phyloP scores from a whole-genome alignment of 2,113 vertebrate genomes.

The Alethe castanea region DNA sequence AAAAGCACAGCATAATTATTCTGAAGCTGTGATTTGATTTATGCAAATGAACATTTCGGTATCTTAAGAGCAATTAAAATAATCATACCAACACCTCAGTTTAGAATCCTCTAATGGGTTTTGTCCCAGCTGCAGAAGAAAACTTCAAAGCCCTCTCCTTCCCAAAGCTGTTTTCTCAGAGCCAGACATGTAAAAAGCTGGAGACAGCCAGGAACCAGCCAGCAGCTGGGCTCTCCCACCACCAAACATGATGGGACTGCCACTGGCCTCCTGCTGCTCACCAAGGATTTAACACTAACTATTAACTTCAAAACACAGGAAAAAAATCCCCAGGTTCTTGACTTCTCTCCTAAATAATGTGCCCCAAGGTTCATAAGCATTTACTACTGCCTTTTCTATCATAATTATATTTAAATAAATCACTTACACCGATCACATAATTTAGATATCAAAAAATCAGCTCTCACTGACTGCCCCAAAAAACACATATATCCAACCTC shows the following conservation, averaged over 20 bases:
- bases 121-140: not conserved
- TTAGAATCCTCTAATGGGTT: not conserved
- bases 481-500: rapidly evolving
- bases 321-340: not conserved
- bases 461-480: rapidly evolving
- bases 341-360: not conserved
- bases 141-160: not conserved
- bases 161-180: not conserved
- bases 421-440: not conserved
- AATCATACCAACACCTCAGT: conserved; percentile 15
- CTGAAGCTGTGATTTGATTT: conserved; percentile 6
- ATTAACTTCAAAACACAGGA: not conserved
- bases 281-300: not conserved
- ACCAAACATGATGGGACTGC: not conserved
- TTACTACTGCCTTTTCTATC: not conserved
- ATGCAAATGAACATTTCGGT: conserved; percentile 17
- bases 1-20: not conserved
- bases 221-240: not conserved
- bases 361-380: not conserved
- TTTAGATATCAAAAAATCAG: not conserved
- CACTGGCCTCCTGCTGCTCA: not conserved
- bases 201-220: rapidly evolving
- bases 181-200: rapidly evolving
- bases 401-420: not conserved
- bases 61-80: conserved; percentile 17